These are phyloP conservation scores for Zelleria hepariella DNA, from an alignment of 2,888 invertebrate species.

Conservation along the genomic window DNA sequence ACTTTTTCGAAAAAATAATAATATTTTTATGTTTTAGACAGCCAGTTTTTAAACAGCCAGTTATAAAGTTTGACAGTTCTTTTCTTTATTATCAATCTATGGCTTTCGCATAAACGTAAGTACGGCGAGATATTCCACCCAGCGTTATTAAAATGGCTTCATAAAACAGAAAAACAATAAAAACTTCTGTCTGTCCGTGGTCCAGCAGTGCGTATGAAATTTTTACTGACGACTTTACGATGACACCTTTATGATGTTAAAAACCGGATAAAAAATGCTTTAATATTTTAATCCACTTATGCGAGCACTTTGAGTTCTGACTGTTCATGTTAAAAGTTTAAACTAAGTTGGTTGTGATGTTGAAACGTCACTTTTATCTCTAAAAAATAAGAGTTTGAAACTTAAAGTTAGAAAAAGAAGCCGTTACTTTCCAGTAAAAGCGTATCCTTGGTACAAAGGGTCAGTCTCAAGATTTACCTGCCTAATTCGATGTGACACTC, in stretches of 20 bases:
- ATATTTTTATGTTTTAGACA: too few relatives aligned
- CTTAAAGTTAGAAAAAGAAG: too few relatives aligned
- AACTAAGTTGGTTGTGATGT: too few relatives aligned
- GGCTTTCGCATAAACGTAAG: neutral
- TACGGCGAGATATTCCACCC: neutral
- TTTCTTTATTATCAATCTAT: neutral
- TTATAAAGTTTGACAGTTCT: neutral
- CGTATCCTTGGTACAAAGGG: conserved; percentile 38
- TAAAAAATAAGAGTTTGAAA: too few relatives aligned
- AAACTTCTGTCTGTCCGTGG: neutral
- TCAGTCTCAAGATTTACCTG: conserved; percentile 57
- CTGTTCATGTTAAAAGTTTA: too few relatives aligned
- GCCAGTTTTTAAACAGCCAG: neutral
- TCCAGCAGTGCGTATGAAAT: neutral
- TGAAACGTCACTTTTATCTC: too few relatives aligned
- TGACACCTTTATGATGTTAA: neutral
- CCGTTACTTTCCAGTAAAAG: neutral
- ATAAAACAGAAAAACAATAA: neutral
- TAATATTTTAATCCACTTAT: neutral
- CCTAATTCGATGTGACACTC: conserved; percentile 64
- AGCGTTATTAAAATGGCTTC: neutral
- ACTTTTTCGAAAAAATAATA: neutral
- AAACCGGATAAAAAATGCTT: neutral
- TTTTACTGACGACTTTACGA: neutral
- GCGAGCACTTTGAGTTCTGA: neutral